Evolutionary conservation across 2,113 vertebrate species (phyloP).

Genomic region (Typhlomys cinereus): DNA sequence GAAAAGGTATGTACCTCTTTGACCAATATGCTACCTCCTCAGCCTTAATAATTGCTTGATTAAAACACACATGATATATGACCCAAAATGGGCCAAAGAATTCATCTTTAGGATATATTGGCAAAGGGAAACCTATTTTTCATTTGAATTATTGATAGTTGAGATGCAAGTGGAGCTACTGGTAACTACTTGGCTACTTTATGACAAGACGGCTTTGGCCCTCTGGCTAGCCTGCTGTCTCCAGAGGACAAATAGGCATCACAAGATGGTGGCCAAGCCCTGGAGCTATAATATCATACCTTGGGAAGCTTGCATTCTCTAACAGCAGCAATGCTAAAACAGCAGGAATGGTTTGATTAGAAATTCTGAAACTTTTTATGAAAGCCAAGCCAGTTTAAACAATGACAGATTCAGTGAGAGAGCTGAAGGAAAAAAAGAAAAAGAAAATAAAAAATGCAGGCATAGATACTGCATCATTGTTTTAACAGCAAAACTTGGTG

Average conservation of each 20-base stretch:
- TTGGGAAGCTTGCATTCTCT: background rate
- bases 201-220: background rate
- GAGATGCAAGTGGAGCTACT: background rate
- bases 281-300: background rate
- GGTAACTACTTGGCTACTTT: background rate
- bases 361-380: background rate
- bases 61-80: background rate
- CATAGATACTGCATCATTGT: background rate
- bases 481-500: background rate
- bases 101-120: background rate
- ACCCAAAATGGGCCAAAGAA: background rate
- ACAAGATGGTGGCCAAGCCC: background rate
- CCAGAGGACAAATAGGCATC: too few species aligned
- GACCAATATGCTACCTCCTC: background rate
- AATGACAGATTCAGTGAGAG: background rate
- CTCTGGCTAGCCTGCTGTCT: background rate
- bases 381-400: background rate
- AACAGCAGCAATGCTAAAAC: background rate
- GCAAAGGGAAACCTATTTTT: background rate
- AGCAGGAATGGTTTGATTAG: background rate
- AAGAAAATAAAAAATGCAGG: too few species aligned
- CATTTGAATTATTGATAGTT: background rate
- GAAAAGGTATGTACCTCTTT: background rate
- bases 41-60: background rate
- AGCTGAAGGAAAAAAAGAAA: conserved; percentile 6